phyloP scores from a whole-genome alignment of 2,113 vertebrate species.

The Rhea pennata region DNA sequence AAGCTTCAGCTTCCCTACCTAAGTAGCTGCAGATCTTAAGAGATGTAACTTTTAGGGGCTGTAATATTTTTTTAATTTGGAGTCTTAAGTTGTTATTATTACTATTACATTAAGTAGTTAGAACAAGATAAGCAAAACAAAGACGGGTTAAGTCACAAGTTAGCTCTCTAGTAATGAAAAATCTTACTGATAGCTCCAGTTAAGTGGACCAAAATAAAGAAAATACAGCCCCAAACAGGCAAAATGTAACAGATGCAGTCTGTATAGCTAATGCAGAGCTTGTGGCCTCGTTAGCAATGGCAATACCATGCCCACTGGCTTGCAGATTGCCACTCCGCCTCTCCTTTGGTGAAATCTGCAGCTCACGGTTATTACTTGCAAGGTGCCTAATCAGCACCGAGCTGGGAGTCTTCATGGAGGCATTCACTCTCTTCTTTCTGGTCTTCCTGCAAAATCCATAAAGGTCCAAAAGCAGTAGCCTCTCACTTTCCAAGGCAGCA shows the following conservation, averaged over 20 bases:
- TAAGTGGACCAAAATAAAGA: not conserved
- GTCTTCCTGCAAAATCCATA: not conserved
- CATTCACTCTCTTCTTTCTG: not conserved
- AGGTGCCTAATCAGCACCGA: not conserved
- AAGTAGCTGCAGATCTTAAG: conserved; percentile 31
- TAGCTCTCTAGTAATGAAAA: not conserved
- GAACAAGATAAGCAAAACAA: not conserved
- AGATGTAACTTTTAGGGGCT: not conserved
- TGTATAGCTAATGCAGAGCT: not conserved
- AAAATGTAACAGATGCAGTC: not conserved
- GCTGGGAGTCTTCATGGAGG: not conserved
- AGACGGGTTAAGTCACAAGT: not conserved
- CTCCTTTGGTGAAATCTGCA: not conserved
- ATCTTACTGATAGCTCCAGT: not conserved
- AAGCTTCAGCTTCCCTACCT: conserved; percentile 45
- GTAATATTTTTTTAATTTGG: not conserved
- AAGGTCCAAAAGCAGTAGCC: not conserved
- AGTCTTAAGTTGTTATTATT: conserved; percentile 3
- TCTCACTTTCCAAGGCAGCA: not conserved
- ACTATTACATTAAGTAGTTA: conserved; percentile 7
- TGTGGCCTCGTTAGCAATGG: not conserved
- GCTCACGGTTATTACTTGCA: not conserved
- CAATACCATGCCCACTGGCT: not conserved
- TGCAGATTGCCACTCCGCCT: not conserved
- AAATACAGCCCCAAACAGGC: not conserved